phyloP scores from a whole-genome alignment of 2,113 vertebrate species.

The Corvus hawaiiensis region DNA sequence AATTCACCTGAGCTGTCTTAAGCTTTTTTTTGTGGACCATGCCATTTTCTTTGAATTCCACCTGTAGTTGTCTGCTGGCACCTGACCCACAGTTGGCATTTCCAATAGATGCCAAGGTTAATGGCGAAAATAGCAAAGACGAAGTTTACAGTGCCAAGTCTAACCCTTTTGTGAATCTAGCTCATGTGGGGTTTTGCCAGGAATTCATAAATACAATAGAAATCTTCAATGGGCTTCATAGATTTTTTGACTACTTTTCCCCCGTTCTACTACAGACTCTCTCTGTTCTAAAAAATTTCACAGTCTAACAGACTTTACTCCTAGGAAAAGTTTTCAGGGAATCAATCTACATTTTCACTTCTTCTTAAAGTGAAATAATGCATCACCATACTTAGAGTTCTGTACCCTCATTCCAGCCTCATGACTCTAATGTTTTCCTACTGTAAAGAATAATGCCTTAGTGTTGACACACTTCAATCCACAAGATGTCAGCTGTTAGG shows the following conservation, averaged over 20 bases:
- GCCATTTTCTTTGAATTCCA: not conserved
- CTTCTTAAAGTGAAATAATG: not conserved
- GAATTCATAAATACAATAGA: not conserved
- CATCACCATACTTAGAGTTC: not conserved
- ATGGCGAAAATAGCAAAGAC: not conserved
- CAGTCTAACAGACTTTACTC: not conserved
- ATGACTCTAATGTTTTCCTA: not conserved
- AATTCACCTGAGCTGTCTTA: not conserved
- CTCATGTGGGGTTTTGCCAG: not conserved
- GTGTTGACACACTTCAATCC: constrained; percentile 18
- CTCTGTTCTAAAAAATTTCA: not conserved
- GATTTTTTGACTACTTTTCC: not conserved
- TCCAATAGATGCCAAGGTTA: not conserved
- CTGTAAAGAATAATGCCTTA: not conserved
- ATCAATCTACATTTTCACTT: not conserved
- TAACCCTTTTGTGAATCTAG: not conserved
- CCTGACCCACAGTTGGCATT: not conserved
- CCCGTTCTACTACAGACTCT: not conserved
- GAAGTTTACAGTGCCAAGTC: not conserved
- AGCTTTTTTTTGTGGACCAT: not conserved
- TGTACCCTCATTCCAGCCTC: not conserved
- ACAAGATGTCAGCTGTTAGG: not conserved
- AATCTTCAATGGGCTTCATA: not conserved
- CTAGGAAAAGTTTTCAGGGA: not conserved
- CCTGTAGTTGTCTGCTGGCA: not conserved